Evolutionary conservation across 2,113 vertebrate species (phyloP).

Genomic region (zebrafish (Danio rerio)): DNA sequence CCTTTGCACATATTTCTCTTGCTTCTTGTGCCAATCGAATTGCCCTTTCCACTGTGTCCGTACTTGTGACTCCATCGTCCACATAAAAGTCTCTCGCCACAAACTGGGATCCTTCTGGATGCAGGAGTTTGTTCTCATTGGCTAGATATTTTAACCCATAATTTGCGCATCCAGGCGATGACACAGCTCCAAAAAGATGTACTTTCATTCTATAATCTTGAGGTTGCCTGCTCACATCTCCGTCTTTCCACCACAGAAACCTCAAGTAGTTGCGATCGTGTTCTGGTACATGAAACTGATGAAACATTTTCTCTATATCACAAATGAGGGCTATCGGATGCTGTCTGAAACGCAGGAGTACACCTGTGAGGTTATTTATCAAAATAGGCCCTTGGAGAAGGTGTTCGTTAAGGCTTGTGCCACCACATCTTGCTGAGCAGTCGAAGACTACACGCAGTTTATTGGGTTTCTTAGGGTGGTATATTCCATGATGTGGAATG

Average conservation of each 20-base stretch:
- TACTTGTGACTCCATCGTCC: neutral
- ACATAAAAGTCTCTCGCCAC: neutral
- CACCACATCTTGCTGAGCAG: too few relatives aligned
- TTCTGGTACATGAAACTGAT: constrained; percentile 24
- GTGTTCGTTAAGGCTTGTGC: too few relatives aligned
- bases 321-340: constrained; percentile 34
- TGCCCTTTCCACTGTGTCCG: constrained; percentile 23
- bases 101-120: neutral
- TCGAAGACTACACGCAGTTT: too few relatives aligned
- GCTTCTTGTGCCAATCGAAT: neutral
- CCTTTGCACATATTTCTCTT: neutral
- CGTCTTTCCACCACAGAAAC: constrained; percentile 30
- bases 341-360: constrained; percentile 37
- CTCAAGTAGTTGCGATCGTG: neutral
- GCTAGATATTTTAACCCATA: constrained; percentile 11
- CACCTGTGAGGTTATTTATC: constrained; percentile 22
- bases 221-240: neutral
- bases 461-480: too few relatives aligned
- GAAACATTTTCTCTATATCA: constrained; percentile 39
- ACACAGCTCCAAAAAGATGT: constrained; percentile 10
- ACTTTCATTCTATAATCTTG: neutral
- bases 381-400: constrained; percentile 4
- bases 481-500: too few relatives aligned
- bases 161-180: constrained; percentile 16
- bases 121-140: neutral